Evolutionary conservation across 2,113 vertebrate species (phyloP), one percentile per base, ranked within the genome.

Genomic region (Tragulus kanchil): DNA sequence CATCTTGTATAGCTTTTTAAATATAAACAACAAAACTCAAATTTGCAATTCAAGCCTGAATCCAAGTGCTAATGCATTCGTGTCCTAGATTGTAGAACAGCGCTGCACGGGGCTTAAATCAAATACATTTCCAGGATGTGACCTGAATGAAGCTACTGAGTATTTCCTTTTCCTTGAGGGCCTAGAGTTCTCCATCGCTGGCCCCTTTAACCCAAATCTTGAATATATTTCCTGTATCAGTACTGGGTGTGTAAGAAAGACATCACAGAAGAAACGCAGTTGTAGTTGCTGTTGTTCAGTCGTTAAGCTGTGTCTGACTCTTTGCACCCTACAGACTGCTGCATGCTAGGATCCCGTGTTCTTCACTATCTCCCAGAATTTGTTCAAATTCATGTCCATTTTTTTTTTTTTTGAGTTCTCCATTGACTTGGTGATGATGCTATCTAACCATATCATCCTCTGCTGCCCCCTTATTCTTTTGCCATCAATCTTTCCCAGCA

Each of bases 1-100:
- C 96, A 96, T 89, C 90, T 94, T 95, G 73, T 61, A n/a, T 65
- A 90, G 88, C 45, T 97, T 97, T 94, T 93, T 58, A 56, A 94
- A 97, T 90, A 89, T 86, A 88, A 95, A 96, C 95, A 97, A 95
- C 95, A 97, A 94, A 92, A 95, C 87, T 96, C 86, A 94, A 83
- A 97, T 97, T 86, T 96, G 96, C 96, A 93, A 94, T 98, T 97
- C 94, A 96, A 96, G 87, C 64, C 82, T 42, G 62, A 95, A 94
- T 97, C 96, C 96, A 92, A 87, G 96, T 71, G 94, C 89, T 97
- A 96, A 97, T 93, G 94, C 78, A 92, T 96, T 69, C 79, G 8
- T 85, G 97, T 42, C 96, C 94, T 83, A 95, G 94, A 98, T 65
- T 67, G 86, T 58, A 56, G 54, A 81, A 75, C 9, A 84, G 94